phyloP scores from a whole-genome alignment of 2,888 invertebrate species.

The Physocephala rufipes region DNA sequence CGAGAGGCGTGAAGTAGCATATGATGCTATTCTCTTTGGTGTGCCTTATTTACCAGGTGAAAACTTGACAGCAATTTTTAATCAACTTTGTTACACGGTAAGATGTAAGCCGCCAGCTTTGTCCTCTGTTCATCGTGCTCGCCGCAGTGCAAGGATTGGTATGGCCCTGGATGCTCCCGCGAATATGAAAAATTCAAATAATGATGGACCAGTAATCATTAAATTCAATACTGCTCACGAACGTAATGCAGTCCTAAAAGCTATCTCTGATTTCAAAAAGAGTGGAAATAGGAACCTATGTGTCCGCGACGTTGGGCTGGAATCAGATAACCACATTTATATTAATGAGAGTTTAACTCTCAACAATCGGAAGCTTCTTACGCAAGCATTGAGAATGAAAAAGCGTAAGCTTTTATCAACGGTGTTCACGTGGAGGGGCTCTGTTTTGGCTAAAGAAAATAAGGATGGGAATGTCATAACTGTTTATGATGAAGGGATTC shows the following conservation, averaged over 20 bases:
- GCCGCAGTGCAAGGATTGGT: background rate
- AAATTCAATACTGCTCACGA: constrained; percentile 10
- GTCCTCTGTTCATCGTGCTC: background rate
- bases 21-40: constrained; percentile 8
- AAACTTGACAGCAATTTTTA: constrained; percentile 7
- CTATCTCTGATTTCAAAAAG: background rate
- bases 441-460: background rate
- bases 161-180: background rate
- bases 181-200: background rate
- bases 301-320: background rate
- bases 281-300: background rate
- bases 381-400: background rate
- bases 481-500: background rate
- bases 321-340: constrained; percentile 15
- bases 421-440: constrained; percentile 16
- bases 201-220: background rate
- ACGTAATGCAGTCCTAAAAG: constrained; percentile 1
- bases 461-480: background rate
- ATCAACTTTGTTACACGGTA: constrained; percentile 2
- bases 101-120: constrained; percentile 1
- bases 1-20: background rate
- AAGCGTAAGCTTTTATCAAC: background rate
- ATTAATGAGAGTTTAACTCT: constrained; percentile 1
- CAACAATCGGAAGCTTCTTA: background rate
- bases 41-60: background rate